phyloP scores from a whole-genome alignment of 1,140 invertebrate species.

The Drosophila erecta region DNA sequence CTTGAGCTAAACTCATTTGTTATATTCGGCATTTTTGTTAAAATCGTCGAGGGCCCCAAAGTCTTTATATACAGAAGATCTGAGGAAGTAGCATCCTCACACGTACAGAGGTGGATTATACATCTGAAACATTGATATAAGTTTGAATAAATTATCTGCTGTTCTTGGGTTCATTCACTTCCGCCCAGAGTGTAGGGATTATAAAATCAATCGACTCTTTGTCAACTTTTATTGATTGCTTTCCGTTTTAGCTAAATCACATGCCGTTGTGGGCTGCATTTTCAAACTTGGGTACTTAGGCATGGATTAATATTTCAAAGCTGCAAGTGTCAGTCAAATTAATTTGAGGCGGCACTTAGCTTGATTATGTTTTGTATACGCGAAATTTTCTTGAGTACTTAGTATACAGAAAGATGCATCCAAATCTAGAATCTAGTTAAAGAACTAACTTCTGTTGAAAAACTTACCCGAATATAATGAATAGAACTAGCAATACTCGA shows the following conservation, averaged over 20 bases:
- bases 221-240: conserved; percentile 7
- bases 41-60: neutral
- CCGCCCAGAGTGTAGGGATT: neutral
- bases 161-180: neutral
- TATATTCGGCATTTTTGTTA: conserved; percentile 49
- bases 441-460: neutral
- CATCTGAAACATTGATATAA: neutral
- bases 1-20: conserved; percentile 65
- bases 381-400: no score
- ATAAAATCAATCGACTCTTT: conserved; percentile 10
- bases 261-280: neutral
- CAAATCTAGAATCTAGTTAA: neutral
- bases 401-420: no score
- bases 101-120: neutral
- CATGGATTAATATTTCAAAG: neutral
- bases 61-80: conserved; percentile 1
- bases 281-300: neutral
- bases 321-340: neutral
- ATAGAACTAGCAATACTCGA: neutral
- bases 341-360: neutral
- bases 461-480: neutral
- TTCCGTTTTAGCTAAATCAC: neutral
- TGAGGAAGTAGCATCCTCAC: neutral
- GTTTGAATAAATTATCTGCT: neutral
- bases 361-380: no score